These are phyloP conservation scores for Triplophysa tibetana DNA, from an alignment of 2,113 vertebrate species.

Conservation along the genomic window DNA sequence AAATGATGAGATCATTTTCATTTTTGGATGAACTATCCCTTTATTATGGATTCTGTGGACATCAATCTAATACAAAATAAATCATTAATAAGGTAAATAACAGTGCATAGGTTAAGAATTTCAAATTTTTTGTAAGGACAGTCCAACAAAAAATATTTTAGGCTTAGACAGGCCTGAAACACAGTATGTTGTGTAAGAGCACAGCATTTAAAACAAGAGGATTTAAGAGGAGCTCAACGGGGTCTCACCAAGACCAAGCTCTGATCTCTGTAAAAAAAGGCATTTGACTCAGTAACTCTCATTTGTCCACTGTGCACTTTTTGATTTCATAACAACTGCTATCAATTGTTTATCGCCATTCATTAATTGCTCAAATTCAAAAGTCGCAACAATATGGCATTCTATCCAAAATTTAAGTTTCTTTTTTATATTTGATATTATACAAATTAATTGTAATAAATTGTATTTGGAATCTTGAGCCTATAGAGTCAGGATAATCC, in stretches of 20 bases:
- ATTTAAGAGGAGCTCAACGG: conserved; percentile 20
- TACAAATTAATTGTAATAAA: neutral
- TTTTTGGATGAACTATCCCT: no score
- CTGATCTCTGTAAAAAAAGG: neutral
- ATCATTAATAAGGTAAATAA: neutral
- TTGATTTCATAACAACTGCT: neutral
- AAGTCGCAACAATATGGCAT: neutral
- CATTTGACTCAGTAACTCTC: neutral
- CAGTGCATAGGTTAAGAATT: neutral
- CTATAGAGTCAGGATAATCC: conserved; percentile 9
- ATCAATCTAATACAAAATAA: no score
- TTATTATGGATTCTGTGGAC: neutral
- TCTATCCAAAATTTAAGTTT: neutral
- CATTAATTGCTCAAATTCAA: neutral
- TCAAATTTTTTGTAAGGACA: neutral
- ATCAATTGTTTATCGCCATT: neutral
- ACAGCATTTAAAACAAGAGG: neutral
- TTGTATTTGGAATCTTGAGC: conserved; percentile 4
- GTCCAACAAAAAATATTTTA: neutral
- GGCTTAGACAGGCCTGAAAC: conserved; percentile 25
- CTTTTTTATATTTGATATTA: no score
- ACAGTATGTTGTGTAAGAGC: conserved; percentile 13
- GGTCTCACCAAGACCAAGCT: neutral
- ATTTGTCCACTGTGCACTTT: neutral
- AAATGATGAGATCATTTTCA: no score